Percentiles rank a stretch among this genome's conserved stretches.
Conservation (phyloP, 2,888 invertebrate genomes). For the Cryptophagus acutangulus region DNA sequence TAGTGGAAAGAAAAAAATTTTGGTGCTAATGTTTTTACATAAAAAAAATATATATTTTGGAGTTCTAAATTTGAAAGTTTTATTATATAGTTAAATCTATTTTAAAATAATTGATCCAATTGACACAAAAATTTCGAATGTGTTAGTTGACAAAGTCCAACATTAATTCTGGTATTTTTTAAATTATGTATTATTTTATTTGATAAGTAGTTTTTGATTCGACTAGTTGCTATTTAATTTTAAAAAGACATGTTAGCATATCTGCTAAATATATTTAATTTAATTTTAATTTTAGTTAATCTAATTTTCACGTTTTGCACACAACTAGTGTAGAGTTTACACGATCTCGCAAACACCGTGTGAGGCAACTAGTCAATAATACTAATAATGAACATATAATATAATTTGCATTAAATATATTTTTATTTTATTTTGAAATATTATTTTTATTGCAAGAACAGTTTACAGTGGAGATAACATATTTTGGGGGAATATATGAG, state of each 20-base stretch:
- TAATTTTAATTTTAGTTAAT: conserved; percentile 24
- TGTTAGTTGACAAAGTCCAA: conserved; percentile 1
- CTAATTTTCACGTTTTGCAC: conserved; percentile 38
- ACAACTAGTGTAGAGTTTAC: conserved; percentile 41
- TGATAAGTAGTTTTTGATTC: conserved; percentile 24
- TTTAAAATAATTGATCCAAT: background rate
- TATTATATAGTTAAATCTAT: background rate
- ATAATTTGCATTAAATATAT: conserved; percentile 38
- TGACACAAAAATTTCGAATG: background rate
- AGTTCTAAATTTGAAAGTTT: conserved; percentile 7
- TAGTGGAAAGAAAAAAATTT: conserved; percentile 2
- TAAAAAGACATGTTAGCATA: conserved; percentile 25
- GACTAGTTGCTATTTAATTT: conserved; percentile 29
- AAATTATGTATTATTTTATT: background rate
- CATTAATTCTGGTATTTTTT: too few relatives aligned
- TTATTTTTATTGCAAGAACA: conserved; percentile 20
- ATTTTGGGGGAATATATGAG: conserved; percentile 10
- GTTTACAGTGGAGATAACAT: conserved; percentile 36
- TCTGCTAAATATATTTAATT: conserved; percentile 33
- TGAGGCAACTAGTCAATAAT: conserved; percentile 50
- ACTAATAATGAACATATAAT: conserved; percentile 28
- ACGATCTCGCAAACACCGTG: conserved; percentile 46
- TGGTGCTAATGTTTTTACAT: conserved; percentile 4
- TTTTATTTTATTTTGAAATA: conserved; percentile 12
- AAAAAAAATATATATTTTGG: conserved; percentile 5